Base-by-base conservation (phyloP, 2,113 vertebrate genomes). In the Poecilia latipinna region DNA sequence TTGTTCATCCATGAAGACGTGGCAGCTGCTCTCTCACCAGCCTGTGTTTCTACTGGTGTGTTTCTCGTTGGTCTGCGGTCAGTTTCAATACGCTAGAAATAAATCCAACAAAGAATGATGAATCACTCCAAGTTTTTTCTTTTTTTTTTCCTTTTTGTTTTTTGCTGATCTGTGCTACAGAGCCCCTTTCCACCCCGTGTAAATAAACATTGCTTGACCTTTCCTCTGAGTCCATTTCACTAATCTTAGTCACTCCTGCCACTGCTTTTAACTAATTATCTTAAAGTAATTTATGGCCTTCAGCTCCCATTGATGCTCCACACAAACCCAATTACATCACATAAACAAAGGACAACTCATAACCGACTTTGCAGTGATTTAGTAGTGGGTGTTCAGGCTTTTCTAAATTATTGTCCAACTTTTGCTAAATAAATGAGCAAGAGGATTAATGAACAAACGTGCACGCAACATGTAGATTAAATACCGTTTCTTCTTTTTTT, bases 171-270 rank as follows among this genome's bases (percentile, higher is more conserved):
- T 32, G 37, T 61, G 19, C 2, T 31, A 39, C 42, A 74, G 13
- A 57, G 7, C 6, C 11, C 13, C n/a, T 77, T 70, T 42, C 60
- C 22, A 22, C 44, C 10, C 29, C 19, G 13, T 60, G 26, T 48
- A 57, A 64, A 42, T 22, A 65, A 78, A 71, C 33, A 61, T 24
- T 70, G 15, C 22, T 63, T 75, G 73, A 75, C 73, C 70, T 63
- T 74, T 66, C 44, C 42, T 65, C 63, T 31, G 12, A 60, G 61
- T 37, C 28, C 10, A 7, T 57, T 76, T 63, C 31, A 39, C 54
- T 67, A 22, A 39, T 61, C 69, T 72, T 65, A 37, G 67, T 67
- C 61, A 63, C 28, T 37, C 54, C 13, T 63, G 6, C 15, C 33
- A 54, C 33, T 22, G 24, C 33, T 61, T 65, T 78, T 48, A 61